Base-by-base conservation (phyloP, 2,888 invertebrate species). In the Calameuta filiformis region DNA sequence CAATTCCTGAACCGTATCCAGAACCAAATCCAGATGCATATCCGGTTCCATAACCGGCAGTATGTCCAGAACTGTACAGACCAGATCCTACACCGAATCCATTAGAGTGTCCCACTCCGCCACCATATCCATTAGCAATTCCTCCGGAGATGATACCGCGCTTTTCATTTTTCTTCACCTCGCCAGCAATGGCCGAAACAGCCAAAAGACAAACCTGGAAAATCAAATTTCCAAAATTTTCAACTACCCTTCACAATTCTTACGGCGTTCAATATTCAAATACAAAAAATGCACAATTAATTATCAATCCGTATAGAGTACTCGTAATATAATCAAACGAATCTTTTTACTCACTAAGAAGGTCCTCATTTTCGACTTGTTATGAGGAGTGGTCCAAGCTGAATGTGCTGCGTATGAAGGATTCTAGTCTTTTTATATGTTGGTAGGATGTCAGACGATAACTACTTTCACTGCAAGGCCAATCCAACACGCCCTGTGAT, bases 381-480 rank as follows among this genome's bases (percentile, higher is more conserved):
- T 75, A 77, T 35, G 79, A 6, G 79, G 73, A 75, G 79, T 78
- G 73, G 75, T 82, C 68, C 75, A 35, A 77, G 68, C 68, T 77
- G 84, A 88, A 69, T 87, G 85, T 86, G 83, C 12, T 79, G 80
- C 37, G 77, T 75, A 75, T 77, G 78, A 81, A 78, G 75, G 81
- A 78, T 81, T 79, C 79, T 78, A 23, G 80, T 81, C 83, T 84
- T 86, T 87, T 87, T 87, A 87, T 88, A 88, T 80, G 69, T 71
- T 35, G 15, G 9, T 35, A 40, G 40, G 12, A 56, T n/a, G 35
- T 71, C 35, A 33, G 30, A n/a, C 33, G 76, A 78, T 56, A 75
- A 73, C 77, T 80, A 87, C 87, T 87, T 86, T 85, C 84, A 82
- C 83, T 81, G 69, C 31, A 75, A 80, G 71, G 68, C 68, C 75